Evolutionary conservation across 1,140 invertebrate species (phyloP).

Genomic region (Bicyclus anynana): DNA sequence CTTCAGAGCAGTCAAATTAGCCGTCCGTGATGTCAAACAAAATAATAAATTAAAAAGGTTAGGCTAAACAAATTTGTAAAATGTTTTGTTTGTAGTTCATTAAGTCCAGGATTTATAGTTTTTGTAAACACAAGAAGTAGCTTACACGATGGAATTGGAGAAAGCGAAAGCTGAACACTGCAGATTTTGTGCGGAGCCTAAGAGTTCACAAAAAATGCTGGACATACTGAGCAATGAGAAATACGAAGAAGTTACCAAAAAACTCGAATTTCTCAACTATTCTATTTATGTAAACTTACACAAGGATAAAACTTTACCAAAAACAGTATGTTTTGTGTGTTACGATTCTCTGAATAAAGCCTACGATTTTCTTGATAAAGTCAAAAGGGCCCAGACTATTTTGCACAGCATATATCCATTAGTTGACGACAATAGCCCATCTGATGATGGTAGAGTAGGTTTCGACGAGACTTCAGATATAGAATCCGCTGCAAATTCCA

Average conservation of each 20-base stretch:
- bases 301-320: conserved; percentile 42
- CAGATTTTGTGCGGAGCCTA: conserved; percentile 55
- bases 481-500: background rate
- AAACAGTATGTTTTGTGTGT: conserved; percentile 58
- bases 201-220: conserved; percentile 41
- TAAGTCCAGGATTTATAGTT: no score
- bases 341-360: conserved; percentile 50
- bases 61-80: no score
- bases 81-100: background rate
- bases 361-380: conserved; percentile 47
- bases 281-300: conserved; percentile 45
- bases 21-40: no score
- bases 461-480: conserved; percentile 35
- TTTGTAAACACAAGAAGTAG: background rate
- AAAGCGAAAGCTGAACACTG: conserved; percentile 40
- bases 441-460: conserved; percentile 33
- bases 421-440: conserved; percentile 19
- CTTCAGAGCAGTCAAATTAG: background rate
- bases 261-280: conserved; percentile 51
- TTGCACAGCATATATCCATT: conserved; percentile 34
- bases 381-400: conserved; percentile 46
- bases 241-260: conserved; percentile 39
- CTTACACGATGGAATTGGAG: conserved; percentile 48
- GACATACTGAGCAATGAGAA: conserved; percentile 41
- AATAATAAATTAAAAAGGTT: no score